Conservation (phyloP, 2,888 invertebrate species). For the Itoplectis maculator region DNA sequence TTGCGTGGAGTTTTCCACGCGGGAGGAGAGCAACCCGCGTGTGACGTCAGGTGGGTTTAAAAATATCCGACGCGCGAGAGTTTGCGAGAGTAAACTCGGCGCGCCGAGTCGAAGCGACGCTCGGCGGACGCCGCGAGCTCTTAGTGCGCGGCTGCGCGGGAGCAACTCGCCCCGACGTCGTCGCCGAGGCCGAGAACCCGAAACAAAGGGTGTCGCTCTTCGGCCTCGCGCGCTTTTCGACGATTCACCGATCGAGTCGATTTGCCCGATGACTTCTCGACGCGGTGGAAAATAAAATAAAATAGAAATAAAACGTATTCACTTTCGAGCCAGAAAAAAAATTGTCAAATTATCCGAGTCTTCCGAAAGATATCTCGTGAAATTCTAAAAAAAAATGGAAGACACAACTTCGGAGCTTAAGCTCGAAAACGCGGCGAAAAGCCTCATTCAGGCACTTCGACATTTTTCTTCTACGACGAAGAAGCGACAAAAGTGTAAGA, state of each 20-base stretch:
- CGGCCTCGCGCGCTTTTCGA: neutral
- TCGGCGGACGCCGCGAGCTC: constrained; percentile 19
- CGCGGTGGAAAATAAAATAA: neutral
- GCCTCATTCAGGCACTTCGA: too few species aligned
- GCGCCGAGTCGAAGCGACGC: neutral
- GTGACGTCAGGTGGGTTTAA: constrained; percentile 56
- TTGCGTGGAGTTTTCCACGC: constrained; percentile 20
- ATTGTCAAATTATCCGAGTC: too few species aligned
- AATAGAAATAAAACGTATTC: too few species aligned
- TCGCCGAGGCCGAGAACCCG: constrained; percentile 31
- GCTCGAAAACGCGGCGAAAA: too few species aligned
- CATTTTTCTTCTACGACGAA: too few species aligned
- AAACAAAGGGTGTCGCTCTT: constrained; percentile 39
- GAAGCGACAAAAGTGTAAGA: neutral
- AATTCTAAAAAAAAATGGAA: too few species aligned
- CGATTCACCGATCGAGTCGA: constrained; percentile 5
- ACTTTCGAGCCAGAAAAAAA: too few species aligned
- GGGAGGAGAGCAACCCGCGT: constrained; percentile 34
- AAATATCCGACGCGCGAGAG: constrained; percentile 43
- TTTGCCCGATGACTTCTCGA: neutral
- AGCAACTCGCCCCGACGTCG: too few species aligned
- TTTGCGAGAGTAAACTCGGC: constrained; percentile 23
- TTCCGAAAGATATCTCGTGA: too few species aligned
- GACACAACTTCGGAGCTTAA: too few species aligned
- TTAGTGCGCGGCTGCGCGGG: constrained; percentile 5